Percentiles rank a stretch among this genome's conserved stretches.
Evolutionary conservation across 2,113 vertebrate genomes (phyloP).

Genomic region (Podocnemis expansa): DNA sequence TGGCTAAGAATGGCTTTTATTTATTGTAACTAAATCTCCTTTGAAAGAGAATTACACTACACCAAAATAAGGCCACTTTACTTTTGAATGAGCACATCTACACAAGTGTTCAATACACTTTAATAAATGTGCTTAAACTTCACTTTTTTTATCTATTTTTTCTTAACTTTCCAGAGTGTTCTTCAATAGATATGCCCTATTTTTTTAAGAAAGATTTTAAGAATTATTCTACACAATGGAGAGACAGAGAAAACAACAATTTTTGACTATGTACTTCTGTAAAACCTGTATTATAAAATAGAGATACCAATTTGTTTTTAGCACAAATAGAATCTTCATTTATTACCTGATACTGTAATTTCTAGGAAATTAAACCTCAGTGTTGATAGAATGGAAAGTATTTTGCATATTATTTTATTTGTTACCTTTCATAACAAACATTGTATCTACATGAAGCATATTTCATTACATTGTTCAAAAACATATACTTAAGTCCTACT

Average conservation of each 20-base stretch:
- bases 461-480: not conserved
- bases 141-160: not conserved
- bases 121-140: not conserved
- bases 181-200: accelerated
- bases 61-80: not conserved
- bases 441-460: not conserved
- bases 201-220: not conserved
- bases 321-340: accelerated
- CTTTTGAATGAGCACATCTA: not conserved
- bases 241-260: not conserved
- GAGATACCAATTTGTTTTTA: not conserved
- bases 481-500: not conserved
- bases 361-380: not conserved
- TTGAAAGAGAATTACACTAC: not conserved
- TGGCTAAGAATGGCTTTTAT: not conserved
- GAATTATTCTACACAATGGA: accelerated
- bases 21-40: not conserved
- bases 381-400: not conserved
- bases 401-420: not conserved
- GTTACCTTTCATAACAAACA: not conserved
- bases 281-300: not conserved
- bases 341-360: not conserved
- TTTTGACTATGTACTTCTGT: not conserved
- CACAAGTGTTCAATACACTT: not conserved
- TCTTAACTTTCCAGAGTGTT: not conserved